phyloP scores from a whole-genome alignment of 2,797 vertebrate genomes.

The Myiotriccus ornatus region DNA sequence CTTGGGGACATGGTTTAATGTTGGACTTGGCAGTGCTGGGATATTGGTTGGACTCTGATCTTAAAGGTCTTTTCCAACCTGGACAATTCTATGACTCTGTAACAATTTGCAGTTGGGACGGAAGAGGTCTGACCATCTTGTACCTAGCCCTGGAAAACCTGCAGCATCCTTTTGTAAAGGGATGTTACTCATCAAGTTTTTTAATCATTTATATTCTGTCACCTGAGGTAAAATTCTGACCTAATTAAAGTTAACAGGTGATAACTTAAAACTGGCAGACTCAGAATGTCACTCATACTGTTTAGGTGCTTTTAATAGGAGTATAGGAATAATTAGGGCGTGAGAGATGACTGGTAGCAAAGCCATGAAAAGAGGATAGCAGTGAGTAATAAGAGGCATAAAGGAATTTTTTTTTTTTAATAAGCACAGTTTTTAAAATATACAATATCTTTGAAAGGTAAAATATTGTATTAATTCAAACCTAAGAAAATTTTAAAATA shows the following conservation, averaged over 20 bases:
- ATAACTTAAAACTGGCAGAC: background rate
- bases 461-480: background rate
- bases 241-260: background rate
- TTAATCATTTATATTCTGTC: background rate
- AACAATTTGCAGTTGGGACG: background rate
- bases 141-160: background rate
- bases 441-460: background rate
- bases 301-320: background rate
- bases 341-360: background rate
- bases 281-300: background rate
- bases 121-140: background rate
- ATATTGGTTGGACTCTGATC: background rate
- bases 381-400: background rate
- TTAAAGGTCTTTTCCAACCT: background rate
- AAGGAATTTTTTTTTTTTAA: background rate
- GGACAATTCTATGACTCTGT: background rate
- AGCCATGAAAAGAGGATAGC: background rate
- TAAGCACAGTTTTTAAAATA: background rate
- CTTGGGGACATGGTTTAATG: background rate
- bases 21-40: background rate
- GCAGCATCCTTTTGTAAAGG: background rate
- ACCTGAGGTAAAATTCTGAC: background rate
- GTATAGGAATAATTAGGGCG: background rate
- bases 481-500: background rate
- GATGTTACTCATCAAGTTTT: background rate